Base-by-base conservation (phyloP, 2,113 vertebrate species). In the Trinectes maculatus region DNA sequence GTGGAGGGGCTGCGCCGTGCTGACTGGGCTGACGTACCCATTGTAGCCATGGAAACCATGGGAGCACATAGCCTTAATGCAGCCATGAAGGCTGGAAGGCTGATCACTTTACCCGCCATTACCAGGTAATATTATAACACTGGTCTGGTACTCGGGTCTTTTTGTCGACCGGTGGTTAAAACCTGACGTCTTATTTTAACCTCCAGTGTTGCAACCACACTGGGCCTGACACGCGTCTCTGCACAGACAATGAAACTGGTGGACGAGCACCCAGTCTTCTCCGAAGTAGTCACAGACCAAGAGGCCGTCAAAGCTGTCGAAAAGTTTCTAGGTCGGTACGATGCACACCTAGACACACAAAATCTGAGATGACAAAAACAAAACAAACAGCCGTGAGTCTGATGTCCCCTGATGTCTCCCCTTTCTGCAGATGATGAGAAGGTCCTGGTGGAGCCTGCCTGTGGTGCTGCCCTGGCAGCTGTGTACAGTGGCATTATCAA, bases 401-500 rank as follows among this genome's bases (percentile, higher is more conserved):
- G 15, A 83, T 3, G 61, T 54, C 34, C 48, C 1, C 21, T 9
- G 8, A 31, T 71, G 6, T 65, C 18, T 36, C 13, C 25, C n/a
- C 44, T 34, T 33, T 15, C 24, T 66, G 1, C 91, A 98, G 96
- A 97, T 0, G 96, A 98, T 0, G 96, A 98, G 83, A 91, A 95
- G 85, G 82, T 96, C 82, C 75, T 98, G 86, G 97, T 97, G 86
- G 91, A 98, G 75, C 92, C 95, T 0, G 94, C 95, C 18, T 98
- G 96, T 0, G 96, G 95, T 0, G 96, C 96, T 0, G 87, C 93
- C 3, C 90, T 98, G 84, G 94, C 95, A 1, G 87, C 93, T 0
- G 77, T 98, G 12, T 98, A 98, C 90, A 89, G 93, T 0, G 92
- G 89, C 55, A 51, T 92, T 19, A 86, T 98, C 74, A 84, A 78